phyloP scores from a whole-genome alignment of 1,140 invertebrate genomes.

The Anadara kagoshimensis region DNA sequence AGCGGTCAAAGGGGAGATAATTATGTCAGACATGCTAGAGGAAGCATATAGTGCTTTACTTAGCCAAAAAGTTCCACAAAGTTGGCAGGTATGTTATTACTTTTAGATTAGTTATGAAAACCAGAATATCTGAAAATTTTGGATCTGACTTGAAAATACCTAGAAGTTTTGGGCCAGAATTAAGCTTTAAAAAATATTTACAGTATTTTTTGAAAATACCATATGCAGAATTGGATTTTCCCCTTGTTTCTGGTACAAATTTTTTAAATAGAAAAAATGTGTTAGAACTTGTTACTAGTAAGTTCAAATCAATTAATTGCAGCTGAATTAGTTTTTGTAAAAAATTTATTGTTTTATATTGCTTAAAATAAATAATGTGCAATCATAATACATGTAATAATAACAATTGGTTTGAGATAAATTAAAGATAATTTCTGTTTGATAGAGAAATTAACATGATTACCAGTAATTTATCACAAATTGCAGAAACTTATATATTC shows the following conservation, averaged over 20 bases:
- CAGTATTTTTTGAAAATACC: neutral
- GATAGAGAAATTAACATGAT: too few species aligned
- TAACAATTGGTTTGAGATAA: too few species aligned
- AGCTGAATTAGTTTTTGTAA: neutral
- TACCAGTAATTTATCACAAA: too few species aligned
- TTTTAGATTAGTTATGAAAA: neutral
- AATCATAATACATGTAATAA: too few species aligned
- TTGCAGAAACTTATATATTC: too few species aligned
- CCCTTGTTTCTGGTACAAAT: too few species aligned
- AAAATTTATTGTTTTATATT: too few species aligned
- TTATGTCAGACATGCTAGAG: constrained; percentile 90
- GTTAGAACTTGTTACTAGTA: too few species aligned
- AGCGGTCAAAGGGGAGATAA: constrained; percentile 87
- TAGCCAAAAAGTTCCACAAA: constrained; percentile 80
- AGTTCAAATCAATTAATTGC: too few species aligned
- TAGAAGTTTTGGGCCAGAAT: neutral
- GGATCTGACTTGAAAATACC: neutral
- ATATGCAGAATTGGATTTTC: neutral
- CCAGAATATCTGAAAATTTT: neutral
- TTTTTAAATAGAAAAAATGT: too few species aligned
- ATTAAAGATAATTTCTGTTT: too few species aligned
- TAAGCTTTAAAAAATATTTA: neutral
- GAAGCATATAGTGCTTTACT: constrained; percentile 85
- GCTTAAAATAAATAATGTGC: too few species aligned
- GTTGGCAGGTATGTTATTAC: constrained; percentile 64